Percentiles rank a stretch among this genome's conserved stretches.
These are phyloP conservation scores for Cephalopholis sonnerati DNA, from an alignment of 2,113 vertebrate species.

Conservation along the genomic window DNA sequence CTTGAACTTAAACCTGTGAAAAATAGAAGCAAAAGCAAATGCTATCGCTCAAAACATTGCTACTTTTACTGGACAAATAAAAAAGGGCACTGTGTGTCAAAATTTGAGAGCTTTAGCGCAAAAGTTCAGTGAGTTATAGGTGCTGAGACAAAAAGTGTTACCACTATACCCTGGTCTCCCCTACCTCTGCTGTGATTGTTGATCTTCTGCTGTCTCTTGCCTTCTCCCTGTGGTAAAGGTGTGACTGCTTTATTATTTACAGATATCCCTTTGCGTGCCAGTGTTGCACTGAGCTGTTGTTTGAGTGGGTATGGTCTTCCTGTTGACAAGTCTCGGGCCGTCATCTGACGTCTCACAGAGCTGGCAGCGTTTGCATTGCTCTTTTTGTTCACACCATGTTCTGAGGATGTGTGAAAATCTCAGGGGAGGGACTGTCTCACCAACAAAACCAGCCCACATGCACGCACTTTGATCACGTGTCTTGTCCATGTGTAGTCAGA, in stretches of 20 bases:
- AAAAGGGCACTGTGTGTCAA: too few relatives aligned
- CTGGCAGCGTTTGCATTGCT: background rate
- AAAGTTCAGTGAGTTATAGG: too few relatives aligned
- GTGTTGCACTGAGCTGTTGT: background rate
- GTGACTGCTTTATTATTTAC: slow-evolving; percentile 7
- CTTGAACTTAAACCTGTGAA: too few relatives aligned
- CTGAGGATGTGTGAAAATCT: slow-evolving; percentile 45
- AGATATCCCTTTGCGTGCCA: background rate
- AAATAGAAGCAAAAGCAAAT: too few relatives aligned
- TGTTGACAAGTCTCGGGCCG: background rate
- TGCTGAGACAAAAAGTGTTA: too few relatives aligned
- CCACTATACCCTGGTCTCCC: too few relatives aligned
- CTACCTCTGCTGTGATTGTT: background rate
- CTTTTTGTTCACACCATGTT: slow-evolving; percentile 36
- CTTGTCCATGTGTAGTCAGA: background rate
- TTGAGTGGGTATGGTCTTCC: background rate
- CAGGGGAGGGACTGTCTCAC: background rate
- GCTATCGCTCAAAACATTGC: too few relatives aligned
- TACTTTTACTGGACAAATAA: too few relatives aligned
- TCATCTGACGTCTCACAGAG: slow-evolving; percentile 14
- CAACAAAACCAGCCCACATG: background rate
- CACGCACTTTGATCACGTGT: background rate
- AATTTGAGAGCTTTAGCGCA: too few relatives aligned
- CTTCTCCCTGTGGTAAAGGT: background rate
- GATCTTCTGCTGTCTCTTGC: background rate